phyloP scores from a whole-genome alignment of 1,140 invertebrate genomes.

The Amyelois transitella region DNA sequence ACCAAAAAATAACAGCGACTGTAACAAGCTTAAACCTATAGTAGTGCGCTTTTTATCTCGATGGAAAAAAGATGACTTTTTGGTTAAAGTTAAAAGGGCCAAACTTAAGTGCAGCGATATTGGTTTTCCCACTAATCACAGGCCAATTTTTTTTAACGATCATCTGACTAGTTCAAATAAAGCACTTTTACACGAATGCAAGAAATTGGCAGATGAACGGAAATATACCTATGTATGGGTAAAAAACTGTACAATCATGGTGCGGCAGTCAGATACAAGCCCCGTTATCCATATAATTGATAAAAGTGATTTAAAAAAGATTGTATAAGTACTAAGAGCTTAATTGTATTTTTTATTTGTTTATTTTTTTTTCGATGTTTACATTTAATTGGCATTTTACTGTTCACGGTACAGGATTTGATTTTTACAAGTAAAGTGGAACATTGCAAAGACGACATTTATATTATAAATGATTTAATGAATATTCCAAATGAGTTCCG shows the following conservation, averaged over 20 bases:
- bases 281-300: not conserved
- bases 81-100: not conserved
- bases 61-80: not conserved
- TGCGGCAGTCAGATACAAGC: not conserved
- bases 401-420: too few species aligned
- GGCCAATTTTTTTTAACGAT: conserved; percentile 2
- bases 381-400: too few species aligned
- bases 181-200: not conserved
- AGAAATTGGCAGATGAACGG: not conserved
- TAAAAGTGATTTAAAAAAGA: conserved; percentile 4
- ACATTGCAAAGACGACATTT: too few species aligned
- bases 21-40: not conserved
- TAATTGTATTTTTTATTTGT: not conserved
- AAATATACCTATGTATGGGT: conserved; percentile 8
- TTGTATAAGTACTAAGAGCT: not conserved
- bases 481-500: too few species aligned
- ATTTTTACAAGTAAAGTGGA: too few species aligned
- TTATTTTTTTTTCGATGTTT: too few species aligned
- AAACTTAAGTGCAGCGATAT: conserved; percentile 1
- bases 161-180: conserved; percentile 7
- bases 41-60: conserved; percentile 5
- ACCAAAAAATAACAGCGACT: not conserved
- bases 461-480: too few species aligned
- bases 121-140: not conserved
- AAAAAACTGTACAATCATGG: conserved; percentile 7